phyloP scores from a whole-genome alignment of 2,888 invertebrate genomes.

The Drosophila nr. medialis region DNA sequence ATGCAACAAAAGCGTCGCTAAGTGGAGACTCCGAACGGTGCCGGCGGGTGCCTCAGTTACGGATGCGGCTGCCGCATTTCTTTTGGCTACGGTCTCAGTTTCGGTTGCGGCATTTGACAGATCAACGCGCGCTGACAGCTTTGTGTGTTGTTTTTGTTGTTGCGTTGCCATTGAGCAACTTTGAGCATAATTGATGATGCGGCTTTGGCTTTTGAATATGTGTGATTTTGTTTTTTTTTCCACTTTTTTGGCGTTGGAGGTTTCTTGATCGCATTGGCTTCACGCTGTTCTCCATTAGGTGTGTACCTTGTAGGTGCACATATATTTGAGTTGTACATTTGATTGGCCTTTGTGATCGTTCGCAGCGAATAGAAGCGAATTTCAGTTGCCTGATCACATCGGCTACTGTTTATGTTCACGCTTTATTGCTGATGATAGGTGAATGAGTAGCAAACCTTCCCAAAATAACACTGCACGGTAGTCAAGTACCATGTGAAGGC shows the following conservation, averaged over 20 bases:
- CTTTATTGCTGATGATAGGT: conserved; percentile 62
- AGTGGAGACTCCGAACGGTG: conserved; percentile 43
- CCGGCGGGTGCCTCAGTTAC: conserved; percentile 40
- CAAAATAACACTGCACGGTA: conserved; percentile 22
- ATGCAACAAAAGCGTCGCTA: conserved; percentile 76
- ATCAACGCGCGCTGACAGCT: conserved; percentile 81
- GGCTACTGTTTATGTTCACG: conserved; percentile 75
- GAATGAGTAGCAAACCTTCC: conserved; percentile 20
- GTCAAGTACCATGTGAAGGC: conserved; percentile 37
- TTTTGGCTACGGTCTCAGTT: conserved; percentile 46
- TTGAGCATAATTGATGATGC: conserved; percentile 80
- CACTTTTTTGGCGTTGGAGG: conserved; percentile 40
- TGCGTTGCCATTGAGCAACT: conserved; percentile 65
- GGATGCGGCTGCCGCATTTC: conserved; percentile 67
- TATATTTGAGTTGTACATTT: conserved; percentile 10
- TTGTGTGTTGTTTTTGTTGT: conserved; percentile 44
- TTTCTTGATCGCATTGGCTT: conserved; percentile 74
- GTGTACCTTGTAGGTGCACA: conserved; percentile 1
- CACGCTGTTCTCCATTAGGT: conserved; percentile 50
- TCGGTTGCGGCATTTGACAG: conserved; percentile 77
- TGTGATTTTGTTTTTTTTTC: conserved; percentile 5
- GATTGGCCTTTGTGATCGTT: conserved; percentile 38
- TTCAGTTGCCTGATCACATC: conserved; percentile 61
- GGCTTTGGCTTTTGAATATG: conserved; percentile 72
- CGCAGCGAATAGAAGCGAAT: conserved; percentile 50